These are phyloP conservation scores for Lapara coniferarum DNA, from an alignment of 2,888 invertebrate genomes.

Conservation along the genomic window DNA sequence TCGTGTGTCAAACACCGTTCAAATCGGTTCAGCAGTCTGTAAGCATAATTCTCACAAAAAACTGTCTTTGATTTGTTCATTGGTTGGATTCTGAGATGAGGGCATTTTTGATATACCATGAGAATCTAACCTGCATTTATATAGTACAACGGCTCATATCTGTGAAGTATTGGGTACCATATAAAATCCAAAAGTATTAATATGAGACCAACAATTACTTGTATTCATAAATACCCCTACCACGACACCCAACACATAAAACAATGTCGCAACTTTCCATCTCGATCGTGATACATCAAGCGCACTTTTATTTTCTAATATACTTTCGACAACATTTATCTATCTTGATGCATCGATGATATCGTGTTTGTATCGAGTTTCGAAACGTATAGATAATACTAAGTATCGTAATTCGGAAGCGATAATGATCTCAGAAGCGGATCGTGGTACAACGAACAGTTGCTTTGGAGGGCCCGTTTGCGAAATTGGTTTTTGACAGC, in stretches of 20 bases:
- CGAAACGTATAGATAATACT: conserved; percentile 27
- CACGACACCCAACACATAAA: neutral
- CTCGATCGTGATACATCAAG: conserved; percentile 4
- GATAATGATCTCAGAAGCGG: conserved; percentile 24
- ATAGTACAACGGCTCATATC: too few relatives aligned
- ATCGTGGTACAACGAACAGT: neutral
- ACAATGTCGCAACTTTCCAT: conserved; percentile 11
- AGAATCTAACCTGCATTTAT: too few relatives aligned
- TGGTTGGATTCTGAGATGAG: too few relatives aligned
- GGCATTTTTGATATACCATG: too few relatives aligned
- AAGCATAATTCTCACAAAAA: too few relatives aligned
- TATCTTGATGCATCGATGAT: conserved; percentile 23
- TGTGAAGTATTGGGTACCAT: too few relatives aligned
- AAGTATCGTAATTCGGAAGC: conserved; percentile 26
- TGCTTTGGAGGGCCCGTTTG: neutral
- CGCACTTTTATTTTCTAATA: conserved; percentile 26
- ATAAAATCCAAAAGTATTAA: too few relatives aligned
- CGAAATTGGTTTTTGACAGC: too few relatives aligned
- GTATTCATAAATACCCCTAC: neutral
- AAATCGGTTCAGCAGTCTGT: too few relatives aligned
- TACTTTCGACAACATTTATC: conserved; percentile 25
- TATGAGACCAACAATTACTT: too few relatives aligned
- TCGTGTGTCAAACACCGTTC: too few relatives aligned
- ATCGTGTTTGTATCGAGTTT: conserved; percentile 26
- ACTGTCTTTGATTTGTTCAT: too few relatives aligned